Evolutionary conservation across 2,888 invertebrate species (phyloP).

Genomic region (Bombyx huttoni): DNA sequence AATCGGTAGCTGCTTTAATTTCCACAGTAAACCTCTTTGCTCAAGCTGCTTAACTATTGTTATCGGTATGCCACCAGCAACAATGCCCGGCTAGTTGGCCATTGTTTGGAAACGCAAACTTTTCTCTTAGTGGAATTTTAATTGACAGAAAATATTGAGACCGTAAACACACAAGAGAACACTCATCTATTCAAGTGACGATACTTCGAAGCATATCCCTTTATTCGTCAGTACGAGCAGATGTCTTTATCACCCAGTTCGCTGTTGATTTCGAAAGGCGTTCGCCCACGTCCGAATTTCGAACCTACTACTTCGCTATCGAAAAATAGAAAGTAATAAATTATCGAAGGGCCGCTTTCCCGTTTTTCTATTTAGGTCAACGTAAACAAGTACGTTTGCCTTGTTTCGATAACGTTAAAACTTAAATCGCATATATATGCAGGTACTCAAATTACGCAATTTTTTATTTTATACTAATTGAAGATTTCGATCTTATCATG

Average conservation of each 20-base stretch:
- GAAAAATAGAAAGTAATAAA: slow-evolving; percentile 70
- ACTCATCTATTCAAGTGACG: neutral
- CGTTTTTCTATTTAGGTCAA: slow-evolving; percentile 47
- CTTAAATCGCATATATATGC: neutral
- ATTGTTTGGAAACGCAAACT: slow-evolving; percentile 8
- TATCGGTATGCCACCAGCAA: neutral
- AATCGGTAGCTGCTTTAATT: slow-evolving; percentile 14
- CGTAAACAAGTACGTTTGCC: slow-evolving; percentile 13
- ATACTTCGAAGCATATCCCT: slow-evolving; percentile 7
- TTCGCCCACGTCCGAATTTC: slow-evolving; percentile 60
- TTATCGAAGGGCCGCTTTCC: slow-evolving; percentile 60
- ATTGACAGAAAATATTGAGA: neutral
- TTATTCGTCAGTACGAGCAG: slow-evolving; percentile 11
- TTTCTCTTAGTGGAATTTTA: neutral
- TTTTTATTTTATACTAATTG: neutral
- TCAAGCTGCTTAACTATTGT: neutral
- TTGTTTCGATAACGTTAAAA: neutral
- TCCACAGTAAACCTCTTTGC: slow-evolving; percentile 6
- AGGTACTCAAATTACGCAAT: neutral
- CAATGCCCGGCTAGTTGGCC: slow-evolving; percentile 12
- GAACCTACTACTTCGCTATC: slow-evolving; percentile 46
- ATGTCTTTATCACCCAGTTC: slow-evolving; percentile 18
- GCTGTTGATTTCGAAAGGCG: slow-evolving; percentile 34
- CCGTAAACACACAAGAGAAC: neutral
- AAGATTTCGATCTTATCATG: neutral